Conservation (phyloP, 1,140 invertebrate species). For the Meloidogyne exigua region DNA sequence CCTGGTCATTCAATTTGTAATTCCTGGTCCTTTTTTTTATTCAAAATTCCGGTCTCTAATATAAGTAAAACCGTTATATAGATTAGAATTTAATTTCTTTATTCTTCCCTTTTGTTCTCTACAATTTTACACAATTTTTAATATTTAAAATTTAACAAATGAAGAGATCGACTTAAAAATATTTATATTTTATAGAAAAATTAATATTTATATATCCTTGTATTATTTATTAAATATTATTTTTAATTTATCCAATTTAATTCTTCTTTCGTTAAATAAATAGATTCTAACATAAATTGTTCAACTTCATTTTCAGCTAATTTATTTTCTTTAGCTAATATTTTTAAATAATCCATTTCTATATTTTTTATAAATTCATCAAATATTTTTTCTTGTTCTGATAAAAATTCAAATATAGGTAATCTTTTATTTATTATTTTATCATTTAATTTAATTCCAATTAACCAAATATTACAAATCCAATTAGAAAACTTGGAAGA, state of each 20-base stretch:
- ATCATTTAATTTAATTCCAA: not conserved
- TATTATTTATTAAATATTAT: too few relatives aligned
- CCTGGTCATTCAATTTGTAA: too few relatives aligned
- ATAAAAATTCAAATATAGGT: not conserved
- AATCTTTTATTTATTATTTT: not conserved
- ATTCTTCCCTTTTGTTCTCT: too few relatives aligned
- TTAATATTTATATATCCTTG: too few relatives aligned
- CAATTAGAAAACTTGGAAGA: not conserved
- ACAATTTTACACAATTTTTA: too few relatives aligned
- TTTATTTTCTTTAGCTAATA: not conserved
- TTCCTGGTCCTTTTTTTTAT: too few relatives aligned
- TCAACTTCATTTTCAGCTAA: not conserved
- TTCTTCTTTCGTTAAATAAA: not conserved
- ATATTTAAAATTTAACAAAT: too few relatives aligned
- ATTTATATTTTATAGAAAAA: too few relatives aligned
- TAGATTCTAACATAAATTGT: not conserved
- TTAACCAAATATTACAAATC: not conserved
- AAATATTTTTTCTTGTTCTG: not conserved
- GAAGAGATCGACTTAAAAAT: too few relatives aligned
- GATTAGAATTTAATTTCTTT: too few relatives aligned
- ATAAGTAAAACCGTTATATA: too few relatives aligned
- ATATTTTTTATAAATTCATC: not conserved
- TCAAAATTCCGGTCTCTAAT: too few relatives aligned
- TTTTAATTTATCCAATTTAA: not conserved
- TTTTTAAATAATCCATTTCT: not conserved